Evolutionary conservation across 2,113 vertebrate species (phyloP).

Genomic region (Tyto alba): DNA sequence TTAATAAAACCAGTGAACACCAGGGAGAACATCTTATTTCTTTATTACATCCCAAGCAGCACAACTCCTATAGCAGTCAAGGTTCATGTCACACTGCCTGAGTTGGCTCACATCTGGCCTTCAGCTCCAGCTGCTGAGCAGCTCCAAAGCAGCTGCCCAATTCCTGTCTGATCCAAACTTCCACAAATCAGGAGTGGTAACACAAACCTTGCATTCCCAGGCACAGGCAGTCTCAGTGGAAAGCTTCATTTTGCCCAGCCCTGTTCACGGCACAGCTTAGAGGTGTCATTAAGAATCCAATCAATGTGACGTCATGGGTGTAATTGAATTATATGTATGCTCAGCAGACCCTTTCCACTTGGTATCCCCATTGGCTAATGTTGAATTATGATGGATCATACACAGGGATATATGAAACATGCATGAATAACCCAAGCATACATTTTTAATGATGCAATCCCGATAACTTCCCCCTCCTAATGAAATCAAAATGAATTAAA

Average conservation of each 20-base stretch:
- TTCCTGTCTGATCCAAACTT: neutral
- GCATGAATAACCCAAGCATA: constrained; percentile 54
- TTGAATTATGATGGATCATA: constrained; percentile 58
- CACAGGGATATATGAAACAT: constrained; percentile 34
- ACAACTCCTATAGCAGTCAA: neutral
- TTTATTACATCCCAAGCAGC: neutral
- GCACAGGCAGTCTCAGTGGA: neutral
- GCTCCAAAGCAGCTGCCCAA: neutral
- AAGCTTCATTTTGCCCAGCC: neutral
- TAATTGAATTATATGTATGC: constrained; percentile 50
- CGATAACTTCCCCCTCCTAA: constrained; percentile 49
- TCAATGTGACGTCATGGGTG: constrained; percentile 49
- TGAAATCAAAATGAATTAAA: constrained; percentile 61
- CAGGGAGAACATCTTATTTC: neutral
- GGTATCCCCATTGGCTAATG: constrained; percentile 32
- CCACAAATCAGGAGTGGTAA: fast-evolving
- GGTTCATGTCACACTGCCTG: fast-evolving
- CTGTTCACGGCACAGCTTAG: neutral
- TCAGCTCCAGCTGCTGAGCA: neutral
- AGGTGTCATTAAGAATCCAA: constrained; percentile 49
- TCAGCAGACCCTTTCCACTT: constrained; percentile 21
- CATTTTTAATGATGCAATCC: constrained; percentile 36
- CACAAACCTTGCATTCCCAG: neutral
- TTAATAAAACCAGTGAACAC: neutral
- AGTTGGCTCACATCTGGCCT: neutral